A percentile compares a stretch with the other conserved stretches of the same genome.
Evolutionary conservation across 2,888 invertebrate genomes (phyloP).

Genomic region (Cephus pulcher): DNA sequence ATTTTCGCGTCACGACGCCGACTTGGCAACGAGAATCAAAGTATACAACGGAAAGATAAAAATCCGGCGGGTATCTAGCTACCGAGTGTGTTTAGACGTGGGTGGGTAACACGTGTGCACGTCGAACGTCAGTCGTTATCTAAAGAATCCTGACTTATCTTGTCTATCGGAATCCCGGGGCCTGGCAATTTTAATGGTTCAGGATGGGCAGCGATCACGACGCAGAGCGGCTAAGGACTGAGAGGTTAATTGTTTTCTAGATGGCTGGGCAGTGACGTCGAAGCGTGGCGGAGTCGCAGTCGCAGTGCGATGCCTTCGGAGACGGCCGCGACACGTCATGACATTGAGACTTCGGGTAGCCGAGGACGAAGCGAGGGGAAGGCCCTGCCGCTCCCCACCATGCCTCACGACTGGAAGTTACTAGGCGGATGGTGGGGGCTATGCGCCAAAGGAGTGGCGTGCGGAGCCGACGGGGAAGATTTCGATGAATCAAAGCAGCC

Average conservation of each 20-base stretch:
- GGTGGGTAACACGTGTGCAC: background rate
- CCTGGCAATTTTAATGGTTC: background rate
- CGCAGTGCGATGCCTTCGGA: constrained; percentile 17
- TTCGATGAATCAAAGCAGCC: constrained; percentile 21
- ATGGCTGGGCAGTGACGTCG: background rate
- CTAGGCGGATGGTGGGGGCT: background rate
- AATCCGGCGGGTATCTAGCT: background rate
- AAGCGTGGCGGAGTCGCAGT: constrained; percentile 8
- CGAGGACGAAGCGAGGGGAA: background rate
- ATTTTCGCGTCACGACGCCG: background rate
- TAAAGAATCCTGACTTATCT: background rate
- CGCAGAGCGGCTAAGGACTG: background rate
- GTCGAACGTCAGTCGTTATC: background rate
- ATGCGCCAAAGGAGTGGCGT: constrained; percentile 10
- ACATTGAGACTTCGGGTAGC: constrained; percentile 22
- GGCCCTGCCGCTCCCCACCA: constrained; percentile 12
- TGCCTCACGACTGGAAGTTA: background rate
- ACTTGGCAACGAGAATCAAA: background rate
- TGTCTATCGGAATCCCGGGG: background rate
- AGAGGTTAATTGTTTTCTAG: background rate
- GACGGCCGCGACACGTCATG: constrained; percentile 21
- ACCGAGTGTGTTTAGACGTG: background rate
- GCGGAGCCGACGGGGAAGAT: constrained; percentile 21
- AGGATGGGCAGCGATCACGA: background rate
- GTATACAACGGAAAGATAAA: background rate